Evolutionary conservation across 2,113 vertebrate genomes (phyloP).

Genomic region (Brachirus orientalis): DNA sequence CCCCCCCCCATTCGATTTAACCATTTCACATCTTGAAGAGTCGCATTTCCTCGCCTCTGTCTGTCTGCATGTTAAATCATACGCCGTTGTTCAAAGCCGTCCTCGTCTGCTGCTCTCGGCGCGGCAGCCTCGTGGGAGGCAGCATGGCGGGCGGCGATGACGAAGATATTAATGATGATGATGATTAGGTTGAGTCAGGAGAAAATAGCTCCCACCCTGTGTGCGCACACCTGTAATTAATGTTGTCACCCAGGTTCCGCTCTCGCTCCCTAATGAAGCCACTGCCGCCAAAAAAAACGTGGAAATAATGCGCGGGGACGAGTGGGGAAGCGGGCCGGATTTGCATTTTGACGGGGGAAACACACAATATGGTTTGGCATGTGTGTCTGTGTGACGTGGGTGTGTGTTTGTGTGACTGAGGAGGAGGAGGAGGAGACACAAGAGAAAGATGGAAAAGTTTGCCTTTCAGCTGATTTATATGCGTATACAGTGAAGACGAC

Average conservation of each 20-base stretch:
- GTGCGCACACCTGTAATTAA: constrained; percentile 68
- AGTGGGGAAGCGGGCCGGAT: constrained; percentile 35
- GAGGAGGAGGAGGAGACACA: neutral
- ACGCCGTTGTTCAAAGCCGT: constrained; percentile 38
- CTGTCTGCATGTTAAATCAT: constrained; percentile 41
- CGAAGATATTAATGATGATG: constrained; percentile 56
- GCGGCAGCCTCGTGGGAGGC: constrained; percentile 26
- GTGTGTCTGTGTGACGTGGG: constrained; percentile 44
- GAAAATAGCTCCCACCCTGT: constrained; percentile 66
- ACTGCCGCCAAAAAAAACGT: neutral
- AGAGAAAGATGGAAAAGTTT: constrained; percentile 16
- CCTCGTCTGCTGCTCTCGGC: constrained; percentile 45
- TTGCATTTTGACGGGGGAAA: constrained; percentile 63
- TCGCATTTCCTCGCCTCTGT: constrained; percentile 31
- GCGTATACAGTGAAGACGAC: constrained; percentile 5
- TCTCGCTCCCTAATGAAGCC: constrained; percentile 63
- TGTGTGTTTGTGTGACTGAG: constrained; percentile 14
- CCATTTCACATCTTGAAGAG: constrained; percentile 62
- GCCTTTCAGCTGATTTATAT: constrained; percentile 25
- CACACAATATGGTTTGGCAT: constrained; percentile 53
- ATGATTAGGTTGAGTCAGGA: constrained; percentile 62
- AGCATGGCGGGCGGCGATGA: constrained; percentile 29
- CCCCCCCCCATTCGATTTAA: constrained; percentile 35
- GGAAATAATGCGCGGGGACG: constrained; percentile 21
- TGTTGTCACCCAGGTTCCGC: constrained; percentile 60